These are phyloP conservation scores for Cyprinodon variegatus DNA, from an alignment of 2,113 vertebrate species.

Conservation along the genomic window DNA sequence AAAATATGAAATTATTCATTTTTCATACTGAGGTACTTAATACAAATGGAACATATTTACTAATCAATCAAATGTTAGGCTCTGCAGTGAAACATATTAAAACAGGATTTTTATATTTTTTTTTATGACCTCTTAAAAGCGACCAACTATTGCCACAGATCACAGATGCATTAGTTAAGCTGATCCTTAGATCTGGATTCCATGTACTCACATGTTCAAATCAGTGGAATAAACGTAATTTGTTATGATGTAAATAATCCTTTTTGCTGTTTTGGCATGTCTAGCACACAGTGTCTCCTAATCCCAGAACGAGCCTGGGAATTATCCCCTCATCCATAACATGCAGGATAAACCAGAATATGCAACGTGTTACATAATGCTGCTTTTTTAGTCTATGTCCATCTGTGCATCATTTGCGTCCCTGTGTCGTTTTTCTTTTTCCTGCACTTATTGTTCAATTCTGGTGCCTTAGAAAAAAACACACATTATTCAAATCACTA, in stretches of 20 bases:
- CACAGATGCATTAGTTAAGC: too few relatives aligned
- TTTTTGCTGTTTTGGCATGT: slow-evolving; percentile 23
- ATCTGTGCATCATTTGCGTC: slow-evolving; percentile 52
- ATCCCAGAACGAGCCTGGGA: slow-evolving; percentile 34
- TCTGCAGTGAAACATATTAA: not conserved
- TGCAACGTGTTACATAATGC: slow-evolving; percentile 56
- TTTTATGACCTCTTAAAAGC: not conserved
- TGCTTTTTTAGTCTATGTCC: slow-evolving; percentile 53
- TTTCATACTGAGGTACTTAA: too few relatives aligned
- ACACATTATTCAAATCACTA: slow-evolving; percentile 8
- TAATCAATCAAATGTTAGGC: not conserved
- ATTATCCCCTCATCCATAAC: slow-evolving; percentile 52
- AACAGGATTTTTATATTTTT: not conserved
- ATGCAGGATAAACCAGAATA: slow-evolving; percentile 50
- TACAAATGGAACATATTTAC: not conserved
- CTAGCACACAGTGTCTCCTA: slow-evolving; percentile 32
- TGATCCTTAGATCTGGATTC: not conserved
- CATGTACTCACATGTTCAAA: not conserved
- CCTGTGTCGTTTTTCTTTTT: slow-evolving; percentile 19
- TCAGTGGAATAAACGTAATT: not conserved
- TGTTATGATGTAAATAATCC: not conserved
- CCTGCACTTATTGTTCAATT: slow-evolving; percentile 26
- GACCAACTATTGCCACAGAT: not conserved
- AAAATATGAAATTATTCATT: too few relatives aligned
- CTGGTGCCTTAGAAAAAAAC: slow-evolving; percentile 4